These are phyloP conservation scores for Drosophila merina DNA, from an alignment of 2,888 invertebrate species.

Conservation along the genomic window DNA sequence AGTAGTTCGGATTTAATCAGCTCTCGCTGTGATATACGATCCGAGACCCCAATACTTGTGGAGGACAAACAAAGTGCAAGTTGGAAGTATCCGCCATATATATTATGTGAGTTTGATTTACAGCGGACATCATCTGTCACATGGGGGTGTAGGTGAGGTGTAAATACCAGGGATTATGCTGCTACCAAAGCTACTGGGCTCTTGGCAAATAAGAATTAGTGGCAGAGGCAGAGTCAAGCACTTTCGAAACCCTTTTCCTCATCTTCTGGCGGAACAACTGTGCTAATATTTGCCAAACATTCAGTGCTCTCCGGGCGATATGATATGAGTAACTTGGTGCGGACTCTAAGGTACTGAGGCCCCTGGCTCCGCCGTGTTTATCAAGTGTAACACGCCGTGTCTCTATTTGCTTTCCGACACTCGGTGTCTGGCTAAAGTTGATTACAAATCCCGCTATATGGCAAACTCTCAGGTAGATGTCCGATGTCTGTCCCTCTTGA, in stretches of 20 bases:
- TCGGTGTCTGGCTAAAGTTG: slow-evolving; percentile 47
- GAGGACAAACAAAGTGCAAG: slow-evolving; percentile 11
- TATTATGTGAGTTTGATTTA: slow-evolving; percentile 19
- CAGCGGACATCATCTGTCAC: slow-evolving; percentile 27
- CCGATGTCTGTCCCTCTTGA: slow-evolving; percentile 29
- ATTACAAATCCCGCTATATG: slow-evolving; percentile 43
- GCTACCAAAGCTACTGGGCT: slow-evolving; percentile 51
- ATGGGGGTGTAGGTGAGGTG: slow-evolving; percentile 47
- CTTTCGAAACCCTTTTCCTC: slow-evolving; percentile 43
- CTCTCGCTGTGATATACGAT: slow-evolving; percentile 1
- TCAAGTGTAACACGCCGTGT: slow-evolving; percentile 70
- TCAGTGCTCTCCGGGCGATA: slow-evolving; percentile 31
- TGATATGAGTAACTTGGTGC: slow-evolving; percentile 21
- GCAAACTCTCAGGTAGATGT: slow-evolving; percentile 4
- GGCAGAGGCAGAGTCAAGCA: not conserved
- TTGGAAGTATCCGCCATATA: slow-evolving; percentile 21
- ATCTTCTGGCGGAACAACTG: slow-evolving; percentile 43
- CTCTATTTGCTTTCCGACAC: slow-evolving; percentile 70
- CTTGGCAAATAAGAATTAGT: slow-evolving; percentile 52
- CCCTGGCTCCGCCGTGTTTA: slow-evolving; percentile 54
- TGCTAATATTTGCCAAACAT: slow-evolving; percentile 63
- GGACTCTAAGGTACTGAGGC: not conserved
- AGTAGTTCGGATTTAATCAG: not conserved
- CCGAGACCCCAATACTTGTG: slow-evolving; percentile 7
- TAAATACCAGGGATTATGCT: slow-evolving; percentile 71